Evolutionary conservation across 2,113 vertebrate species (phyloP).

Genomic region (Agelaius phoeniceus): DNA sequence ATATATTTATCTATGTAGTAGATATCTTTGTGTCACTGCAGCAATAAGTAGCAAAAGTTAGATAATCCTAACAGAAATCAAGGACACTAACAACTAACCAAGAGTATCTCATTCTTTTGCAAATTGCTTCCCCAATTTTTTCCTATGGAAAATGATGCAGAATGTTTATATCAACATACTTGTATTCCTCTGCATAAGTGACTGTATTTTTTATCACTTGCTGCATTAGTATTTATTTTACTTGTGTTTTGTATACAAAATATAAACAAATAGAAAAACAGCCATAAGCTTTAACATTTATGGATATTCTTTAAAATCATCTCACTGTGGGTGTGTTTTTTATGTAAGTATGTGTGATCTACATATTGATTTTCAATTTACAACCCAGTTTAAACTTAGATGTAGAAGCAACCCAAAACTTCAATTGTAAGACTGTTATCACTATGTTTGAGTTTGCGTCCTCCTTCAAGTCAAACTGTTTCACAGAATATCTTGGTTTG

Average conservation of each 20-base stretch:
- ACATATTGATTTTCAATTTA: neutral
- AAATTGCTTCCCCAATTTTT: neutral
- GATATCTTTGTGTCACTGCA: neutral
- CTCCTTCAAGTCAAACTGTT: neutral
- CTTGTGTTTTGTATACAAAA: neutral
- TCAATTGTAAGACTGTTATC: neutral
- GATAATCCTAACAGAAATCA: neutral
- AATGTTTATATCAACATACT: neutral
- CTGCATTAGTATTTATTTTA: neutral
- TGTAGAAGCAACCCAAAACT: neutral
- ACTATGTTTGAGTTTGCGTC: neutral
- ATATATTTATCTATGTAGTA: neutral
- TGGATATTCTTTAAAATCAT: neutral
- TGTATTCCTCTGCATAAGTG: neutral
- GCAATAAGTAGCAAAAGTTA: neutral
- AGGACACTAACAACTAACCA: neutral
- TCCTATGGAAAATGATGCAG: neutral
- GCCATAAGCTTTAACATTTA: neutral
- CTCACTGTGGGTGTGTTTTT: neutral
- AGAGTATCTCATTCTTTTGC: neutral
- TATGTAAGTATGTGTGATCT: neutral
- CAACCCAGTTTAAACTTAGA: neutral
- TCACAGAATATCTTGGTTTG: neutral
- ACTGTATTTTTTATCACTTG: neutral
- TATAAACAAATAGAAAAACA: neutral